Base-by-base conservation (phyloP, 2,113 vertebrate species). In the Strix aluco region DNA sequence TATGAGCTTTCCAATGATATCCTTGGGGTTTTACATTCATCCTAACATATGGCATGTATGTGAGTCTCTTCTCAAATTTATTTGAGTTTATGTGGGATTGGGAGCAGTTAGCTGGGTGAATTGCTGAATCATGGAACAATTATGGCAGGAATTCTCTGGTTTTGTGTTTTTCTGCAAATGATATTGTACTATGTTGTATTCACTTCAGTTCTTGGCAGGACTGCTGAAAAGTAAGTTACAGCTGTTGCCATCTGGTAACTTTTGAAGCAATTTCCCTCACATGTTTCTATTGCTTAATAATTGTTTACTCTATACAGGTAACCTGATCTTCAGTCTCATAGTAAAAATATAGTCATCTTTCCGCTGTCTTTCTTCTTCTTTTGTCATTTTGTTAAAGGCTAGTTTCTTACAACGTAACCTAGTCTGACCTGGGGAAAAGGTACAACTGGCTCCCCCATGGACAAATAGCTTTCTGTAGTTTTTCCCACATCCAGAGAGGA, bases 71-170 rank as follows among this genome's bases (percentile, higher is more conserved):
- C 81, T 92, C 92, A 96, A 84, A 97, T 96, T 96, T 96, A 95
- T 95, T 92, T 81, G 87, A 94, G 81, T 94, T 96, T 94, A 63
- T 97, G 61, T 97, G 81, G 95, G 90, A 36, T 3, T 96, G 97
- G 97, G 97, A 97, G 95, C 96, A 96, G 92, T 98, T 97, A 98
- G 92, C 81, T 26, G 93, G 58, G 52, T 96, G 94, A 94, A 42
- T 67, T 96, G 97, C 97, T 98, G 97, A 98, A 96, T 98, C 97
- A 96, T 95, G 90, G 96, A 97, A 96, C 95, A 93, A 70, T 97
- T 96, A 95, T 54, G 91, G 92, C n/a, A 96, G 78, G 34, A 63
- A 90, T 95, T 81, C 61, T 94, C 52, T 84, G 59, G 2, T 40
- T 88, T 54, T 85, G 44, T 96, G 91, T 81, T 94, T 97, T 94